A percentile compares a stretch with the other conserved stretches of the same genome.
These are phyloP conservation scores for Ephestia elutella DNA, from an alignment of 1,140 invertebrate species.

Conservation along the genomic window DNA sequence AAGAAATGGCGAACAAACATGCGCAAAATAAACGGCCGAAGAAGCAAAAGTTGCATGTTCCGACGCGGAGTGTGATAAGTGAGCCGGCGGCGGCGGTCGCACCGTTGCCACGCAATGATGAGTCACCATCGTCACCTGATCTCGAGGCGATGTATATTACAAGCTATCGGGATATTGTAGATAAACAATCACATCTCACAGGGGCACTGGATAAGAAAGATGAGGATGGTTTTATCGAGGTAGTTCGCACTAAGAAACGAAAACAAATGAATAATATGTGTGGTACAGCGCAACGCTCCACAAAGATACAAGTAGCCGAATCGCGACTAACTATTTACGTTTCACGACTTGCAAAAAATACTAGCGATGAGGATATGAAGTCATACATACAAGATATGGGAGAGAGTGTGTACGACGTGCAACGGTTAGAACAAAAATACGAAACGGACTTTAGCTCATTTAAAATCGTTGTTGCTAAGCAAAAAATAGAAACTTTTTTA, in stretches of 20 bases:
- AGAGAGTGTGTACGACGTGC: not conserved
- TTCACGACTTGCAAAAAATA: conserved; percentile 5
- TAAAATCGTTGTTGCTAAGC: conserved; percentile 6
- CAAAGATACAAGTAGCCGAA: conserved; percentile 9
- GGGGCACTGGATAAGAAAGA: not conserved
- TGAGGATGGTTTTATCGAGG: not conserved
- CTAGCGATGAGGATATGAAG: not conserved
- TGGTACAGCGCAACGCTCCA: not conserved
- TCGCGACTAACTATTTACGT: conserved; percentile 6
- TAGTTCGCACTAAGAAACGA: not conserved
- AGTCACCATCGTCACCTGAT: too few relatives aligned
- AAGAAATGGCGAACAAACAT: too few relatives aligned
- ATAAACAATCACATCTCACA: not conserved
- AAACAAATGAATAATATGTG: conserved; percentile 5
- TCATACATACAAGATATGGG: conserved; percentile 9
- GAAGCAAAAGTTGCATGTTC: too few relatives aligned
- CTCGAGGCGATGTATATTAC: too few relatives aligned
- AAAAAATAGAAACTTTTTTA: conserved; percentile 8
- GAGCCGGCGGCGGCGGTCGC: too few relatives aligned
- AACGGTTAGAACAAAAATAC: conserved; percentile 3
- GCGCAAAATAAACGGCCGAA: too few relatives aligned
- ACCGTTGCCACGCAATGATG: too few relatives aligned
- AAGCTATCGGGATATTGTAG: too few relatives aligned
- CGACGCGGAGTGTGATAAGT: too few relatives aligned
- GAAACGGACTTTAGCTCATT: conserved; percentile 12